phyloP scores from a whole-genome alignment of 2,113 vertebrate species.

The Zosterops japonicus region DNA sequence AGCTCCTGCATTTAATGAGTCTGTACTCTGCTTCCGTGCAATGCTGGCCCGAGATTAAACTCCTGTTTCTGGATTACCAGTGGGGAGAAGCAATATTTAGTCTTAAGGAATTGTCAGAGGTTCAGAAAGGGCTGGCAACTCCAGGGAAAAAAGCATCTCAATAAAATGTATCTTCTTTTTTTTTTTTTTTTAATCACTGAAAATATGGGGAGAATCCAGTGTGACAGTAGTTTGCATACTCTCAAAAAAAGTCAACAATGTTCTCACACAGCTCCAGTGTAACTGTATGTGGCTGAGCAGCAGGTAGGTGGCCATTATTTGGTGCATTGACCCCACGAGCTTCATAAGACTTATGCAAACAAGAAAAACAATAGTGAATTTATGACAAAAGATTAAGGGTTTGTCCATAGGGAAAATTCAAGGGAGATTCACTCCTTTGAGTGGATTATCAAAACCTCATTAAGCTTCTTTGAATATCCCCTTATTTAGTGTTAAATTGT shows the following conservation, averaged over 20 bases:
- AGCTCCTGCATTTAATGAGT: background rate
- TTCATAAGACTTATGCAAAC: background rate
- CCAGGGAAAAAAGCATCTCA: accelerated
- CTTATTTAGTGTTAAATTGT: background rate
- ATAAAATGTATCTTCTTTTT: background rate
- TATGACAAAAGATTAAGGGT: background rate
- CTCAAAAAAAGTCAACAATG: background rate
- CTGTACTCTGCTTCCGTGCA: background rate
- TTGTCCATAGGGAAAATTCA: background rate
- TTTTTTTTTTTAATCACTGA: background rate
- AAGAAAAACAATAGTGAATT: background rate
- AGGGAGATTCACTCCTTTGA: background rate
- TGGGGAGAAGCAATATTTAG: background rate
- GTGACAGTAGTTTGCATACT: background rate
- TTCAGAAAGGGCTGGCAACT: background rate
- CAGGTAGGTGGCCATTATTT: background rate
- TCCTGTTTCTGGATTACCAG: background rate
- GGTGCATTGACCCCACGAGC: background rate
- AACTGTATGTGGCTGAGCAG: background rate
- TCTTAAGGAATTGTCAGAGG: background rate
- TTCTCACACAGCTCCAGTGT: background rate
- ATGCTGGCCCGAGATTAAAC: background rate
- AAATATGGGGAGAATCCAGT: background rate
- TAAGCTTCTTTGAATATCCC: background rate
- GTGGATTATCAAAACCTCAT: conserved; percentile 40